Evolutionary conservation across 2,797 vertebrate species (phyloP).

Genomic region (Margarornis squamiger): DNA sequence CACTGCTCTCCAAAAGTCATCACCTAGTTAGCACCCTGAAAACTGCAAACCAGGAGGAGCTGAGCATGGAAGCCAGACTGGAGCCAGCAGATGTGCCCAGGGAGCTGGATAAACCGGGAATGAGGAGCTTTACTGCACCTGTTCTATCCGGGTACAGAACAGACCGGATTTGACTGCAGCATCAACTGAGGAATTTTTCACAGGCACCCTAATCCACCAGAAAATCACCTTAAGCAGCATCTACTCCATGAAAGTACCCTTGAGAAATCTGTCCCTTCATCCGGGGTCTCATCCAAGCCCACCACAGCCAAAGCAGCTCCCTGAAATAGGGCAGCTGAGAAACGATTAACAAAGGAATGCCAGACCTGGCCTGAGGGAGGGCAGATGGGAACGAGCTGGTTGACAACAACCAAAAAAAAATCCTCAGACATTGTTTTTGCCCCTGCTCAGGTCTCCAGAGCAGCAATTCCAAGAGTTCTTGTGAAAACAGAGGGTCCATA

Average conservation of each 20-base stretch:
- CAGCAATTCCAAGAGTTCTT: neutral
- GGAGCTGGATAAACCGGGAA: neutral
- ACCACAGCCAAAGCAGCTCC: neutral
- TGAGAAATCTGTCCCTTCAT: slow-evolving; percentile 36
- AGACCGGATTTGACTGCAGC: neutral
- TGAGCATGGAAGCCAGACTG: neutral
- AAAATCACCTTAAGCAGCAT: slow-evolving; percentile 54
- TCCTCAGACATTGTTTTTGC: neutral
- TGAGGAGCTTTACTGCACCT: slow-evolving; percentile 61
- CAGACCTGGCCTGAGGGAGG: slow-evolving; percentile 10
- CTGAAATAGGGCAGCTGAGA: slow-evolving; percentile 7
- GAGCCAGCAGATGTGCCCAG: neutral
- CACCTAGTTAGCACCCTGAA: slow-evolving; percentile 32
- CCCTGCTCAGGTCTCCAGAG: neutral
- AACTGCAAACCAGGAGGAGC: neutral
- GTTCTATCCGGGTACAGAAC: slow-evolving; percentile 6
- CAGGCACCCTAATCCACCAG: slow-evolving; percentile 53
- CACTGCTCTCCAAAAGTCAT: neutral
- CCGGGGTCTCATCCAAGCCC: slow-evolving; percentile 9
- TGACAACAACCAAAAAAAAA: neutral
- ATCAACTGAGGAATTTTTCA: slow-evolving; percentile 55
- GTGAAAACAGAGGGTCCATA: neutral
- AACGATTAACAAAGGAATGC: neutral
- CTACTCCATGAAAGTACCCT: slow-evolving; percentile 43
- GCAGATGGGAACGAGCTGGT: neutral